These are phyloP conservation scores for Ectropis crepuscularia DNA, from an alignment of 2,888 invertebrate genomes.

Conservation along the genomic window DNA sequence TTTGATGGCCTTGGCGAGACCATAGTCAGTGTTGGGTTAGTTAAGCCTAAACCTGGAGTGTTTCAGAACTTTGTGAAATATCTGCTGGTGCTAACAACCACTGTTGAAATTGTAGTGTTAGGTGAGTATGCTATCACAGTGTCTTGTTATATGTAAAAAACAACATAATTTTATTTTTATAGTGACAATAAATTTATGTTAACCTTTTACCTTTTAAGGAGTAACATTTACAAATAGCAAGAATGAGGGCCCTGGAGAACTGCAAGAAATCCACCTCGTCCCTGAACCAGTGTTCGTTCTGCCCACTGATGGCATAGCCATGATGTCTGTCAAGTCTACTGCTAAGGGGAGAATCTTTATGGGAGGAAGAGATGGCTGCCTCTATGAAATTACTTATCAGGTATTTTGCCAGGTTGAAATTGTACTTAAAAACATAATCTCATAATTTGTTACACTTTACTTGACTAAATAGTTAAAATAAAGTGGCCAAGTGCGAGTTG, in stretches of 20 bases:
- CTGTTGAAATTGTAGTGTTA: slow-evolving; percentile 95
- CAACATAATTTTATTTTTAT: neutral
- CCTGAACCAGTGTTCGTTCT: slow-evolving; percentile 97
- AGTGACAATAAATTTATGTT: neutral
- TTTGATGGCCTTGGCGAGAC: slow-evolving; percentile 98
- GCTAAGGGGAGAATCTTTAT: slow-evolving; percentile 95
- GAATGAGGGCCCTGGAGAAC: slow-evolving; percentile 75
- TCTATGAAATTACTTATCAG: slow-evolving; percentile 98
- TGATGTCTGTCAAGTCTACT: slow-evolving; percentile 93
- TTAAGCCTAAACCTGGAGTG: slow-evolving; percentile 94
- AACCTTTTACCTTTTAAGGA: slow-evolving; percentile 57
- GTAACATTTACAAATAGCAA: slow-evolving; percentile 84
- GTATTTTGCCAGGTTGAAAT: slow-evolving; percentile 66
- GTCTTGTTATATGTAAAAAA: neutral
- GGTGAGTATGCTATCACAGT: slow-evolving; percentile 80
- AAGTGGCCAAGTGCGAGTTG: too few relatives aligned
- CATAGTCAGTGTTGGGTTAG: slow-evolving; percentile 96
- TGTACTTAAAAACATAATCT: too few relatives aligned
- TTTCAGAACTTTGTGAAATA: slow-evolving; percentile 96
- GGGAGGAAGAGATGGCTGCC: slow-evolving; percentile 96
- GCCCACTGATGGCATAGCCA: slow-evolving; percentile 94
- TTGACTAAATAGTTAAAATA: too few relatives aligned
- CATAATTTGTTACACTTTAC: too few relatives aligned
- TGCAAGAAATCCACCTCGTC: slow-evolving; percentile 94
- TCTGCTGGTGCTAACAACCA: slow-evolving; percentile 96